phyloP scores from a whole-genome alignment of 2,888 invertebrate species.

The Lottia gigantea region DNA sequence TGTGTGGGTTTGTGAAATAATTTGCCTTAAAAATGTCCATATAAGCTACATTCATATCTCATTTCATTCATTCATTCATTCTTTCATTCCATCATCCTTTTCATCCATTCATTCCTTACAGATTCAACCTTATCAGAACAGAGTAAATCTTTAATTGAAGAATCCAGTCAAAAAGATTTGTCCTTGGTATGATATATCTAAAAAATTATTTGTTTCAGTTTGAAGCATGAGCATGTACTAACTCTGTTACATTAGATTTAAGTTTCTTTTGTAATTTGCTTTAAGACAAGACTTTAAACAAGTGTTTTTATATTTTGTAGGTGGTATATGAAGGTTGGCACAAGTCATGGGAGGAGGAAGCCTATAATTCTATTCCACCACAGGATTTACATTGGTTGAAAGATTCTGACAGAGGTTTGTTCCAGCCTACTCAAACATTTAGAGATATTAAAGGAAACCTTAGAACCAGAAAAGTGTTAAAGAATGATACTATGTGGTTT shows the following conservation, averaged over 20 bases:
- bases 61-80: no score
- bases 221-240: no score
- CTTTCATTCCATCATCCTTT: no score
- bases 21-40: no score
- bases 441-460: background rate
- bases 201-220: background rate
- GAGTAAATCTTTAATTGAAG: background rate
- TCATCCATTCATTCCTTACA: no score
- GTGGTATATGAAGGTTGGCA: slow-evolving; percentile 2
- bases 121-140: no score
- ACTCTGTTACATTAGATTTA: no score
- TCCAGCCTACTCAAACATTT: background rate
- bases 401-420: slow-evolving; percentile 1
- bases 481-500: slow-evolving; percentile 12
- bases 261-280: no score
- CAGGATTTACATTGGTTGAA: slow-evolving; percentile 8
- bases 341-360: background rate
- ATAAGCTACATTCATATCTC: no score
- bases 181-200: background rate
- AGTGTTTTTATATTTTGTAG: background rate
- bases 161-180: background rate
- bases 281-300: no score
- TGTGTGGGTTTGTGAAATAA: no score
- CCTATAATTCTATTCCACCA: background rate
- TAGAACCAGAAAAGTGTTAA: background rate